Evolutionary conservation across 2,888 invertebrate species (phyloP).

Genomic region (Eucera pruinosa): DNA sequence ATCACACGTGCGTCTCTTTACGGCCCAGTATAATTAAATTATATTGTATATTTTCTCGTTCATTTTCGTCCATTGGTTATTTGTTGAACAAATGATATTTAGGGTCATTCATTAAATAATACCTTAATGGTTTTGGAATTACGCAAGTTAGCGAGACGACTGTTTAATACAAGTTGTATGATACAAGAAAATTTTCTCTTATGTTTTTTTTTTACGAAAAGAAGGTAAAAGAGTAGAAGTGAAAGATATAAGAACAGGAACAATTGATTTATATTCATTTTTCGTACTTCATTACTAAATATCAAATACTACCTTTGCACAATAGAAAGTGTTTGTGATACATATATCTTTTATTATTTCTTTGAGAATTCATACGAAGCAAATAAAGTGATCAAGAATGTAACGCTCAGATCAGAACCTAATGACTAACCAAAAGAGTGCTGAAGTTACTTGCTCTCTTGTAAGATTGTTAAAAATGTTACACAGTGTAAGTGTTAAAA

Average conservation of each 20-base stretch:
- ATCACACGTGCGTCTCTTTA: too few species aligned
- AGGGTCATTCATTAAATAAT: neutral
- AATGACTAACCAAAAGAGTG: constrained; percentile 23
- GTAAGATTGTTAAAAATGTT: too few species aligned
- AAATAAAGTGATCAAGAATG: neutral
- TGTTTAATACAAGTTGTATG: neutral
- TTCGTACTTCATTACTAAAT: neutral
- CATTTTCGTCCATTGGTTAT: neutral
- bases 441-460: constrained; percentile 25
- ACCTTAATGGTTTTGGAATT: constrained; percentile 1
- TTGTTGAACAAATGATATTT: neutral
- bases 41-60: constrained; percentile 13
- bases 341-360: neutral
- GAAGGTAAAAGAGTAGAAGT: neutral
- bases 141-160: neutral
- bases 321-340: neutral
- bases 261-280: neutral
- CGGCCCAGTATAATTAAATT: constrained; percentile 1
- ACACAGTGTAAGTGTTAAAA: too few species aligned
- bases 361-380: neutral
- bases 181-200: neutral
- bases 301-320: neutral
- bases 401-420: neutral
- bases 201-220: too few species aligned
- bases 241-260: neutral